A percentile compares a stretch with the other conserved stretches of the same genome.
phyloP scores from a whole-genome alignment of 2,113 vertebrate species.

The Solenodon paradoxus region DNA sequence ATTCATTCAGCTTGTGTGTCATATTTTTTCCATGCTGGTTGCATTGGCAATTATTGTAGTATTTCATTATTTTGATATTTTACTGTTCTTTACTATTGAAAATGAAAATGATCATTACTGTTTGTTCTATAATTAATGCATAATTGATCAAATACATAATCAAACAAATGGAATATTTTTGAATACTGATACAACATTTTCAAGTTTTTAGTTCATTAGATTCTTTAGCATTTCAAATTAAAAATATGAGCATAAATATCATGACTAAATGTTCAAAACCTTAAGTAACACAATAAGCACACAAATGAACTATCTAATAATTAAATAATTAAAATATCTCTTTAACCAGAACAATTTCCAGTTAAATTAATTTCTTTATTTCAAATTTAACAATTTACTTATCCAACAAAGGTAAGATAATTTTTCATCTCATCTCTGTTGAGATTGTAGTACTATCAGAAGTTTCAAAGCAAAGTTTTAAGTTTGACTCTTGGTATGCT shows the following conservation, averaged over 20 bases:
- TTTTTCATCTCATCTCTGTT: background rate
- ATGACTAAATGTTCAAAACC: background rate
- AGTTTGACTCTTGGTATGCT: background rate
- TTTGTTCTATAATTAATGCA: background rate
- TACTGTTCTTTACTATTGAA: background rate
- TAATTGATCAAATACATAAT: background rate
- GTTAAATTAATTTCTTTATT: too few species aligned
- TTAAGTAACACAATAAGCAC: background rate
- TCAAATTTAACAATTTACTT: background rate
- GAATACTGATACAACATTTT: background rate
- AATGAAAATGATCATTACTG: background rate
- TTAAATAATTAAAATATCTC: too few species aligned
- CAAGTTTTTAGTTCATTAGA: background rate
- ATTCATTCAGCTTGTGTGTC: background rate
- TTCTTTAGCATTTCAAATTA: background rate
- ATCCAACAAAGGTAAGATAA: background rate
- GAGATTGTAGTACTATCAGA: background rate
- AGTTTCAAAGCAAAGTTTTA: background rate
- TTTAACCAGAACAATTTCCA: too few species aligned
- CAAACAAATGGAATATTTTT: background rate
- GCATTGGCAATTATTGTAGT: background rate
- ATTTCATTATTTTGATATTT: background rate
- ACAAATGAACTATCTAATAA: background rate
- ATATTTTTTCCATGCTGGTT: background rate
- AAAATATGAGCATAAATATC: background rate